phyloP scores from a whole-genome alignment of 2,888 invertebrate genomes.

The Ctena decussata region DNA sequence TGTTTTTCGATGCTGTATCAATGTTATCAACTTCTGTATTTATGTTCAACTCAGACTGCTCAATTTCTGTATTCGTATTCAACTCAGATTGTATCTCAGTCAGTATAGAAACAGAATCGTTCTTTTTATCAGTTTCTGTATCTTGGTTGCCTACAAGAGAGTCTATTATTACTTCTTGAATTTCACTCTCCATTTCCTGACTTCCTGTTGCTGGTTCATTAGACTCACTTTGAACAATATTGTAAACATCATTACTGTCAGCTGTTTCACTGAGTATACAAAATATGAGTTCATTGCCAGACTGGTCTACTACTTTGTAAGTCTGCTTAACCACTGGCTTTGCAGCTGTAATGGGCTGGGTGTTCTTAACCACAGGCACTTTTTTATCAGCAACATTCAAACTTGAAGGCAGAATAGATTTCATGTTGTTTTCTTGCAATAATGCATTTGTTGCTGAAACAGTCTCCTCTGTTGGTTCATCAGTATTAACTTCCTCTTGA shows the following conservation, averaged over 20 bases:
- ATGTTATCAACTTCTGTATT: too few relatives aligned
- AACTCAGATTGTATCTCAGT: too few relatives aligned
- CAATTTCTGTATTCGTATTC: too few relatives aligned
- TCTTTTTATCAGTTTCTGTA: not conserved
- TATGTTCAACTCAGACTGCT: too few relatives aligned
- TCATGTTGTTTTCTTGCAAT: not conserved
- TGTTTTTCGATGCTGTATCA: too few relatives aligned
- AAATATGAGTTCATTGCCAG: not conserved
- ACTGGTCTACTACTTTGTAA: not conserved
- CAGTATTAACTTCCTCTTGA: not conserved
- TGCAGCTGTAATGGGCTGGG: not conserved
- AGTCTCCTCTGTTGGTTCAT: not conserved
- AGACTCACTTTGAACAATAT: not conserved
- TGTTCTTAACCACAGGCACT: not conserved
- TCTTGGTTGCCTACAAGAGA: not conserved
- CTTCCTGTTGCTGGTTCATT: too few relatives aligned
- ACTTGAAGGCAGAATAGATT: not conserved
- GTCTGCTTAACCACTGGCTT: not conserved
- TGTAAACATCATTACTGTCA: not conserved
- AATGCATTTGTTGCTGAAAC: not conserved
- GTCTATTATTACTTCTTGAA: too few relatives aligned
- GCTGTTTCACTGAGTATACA: not conserved
- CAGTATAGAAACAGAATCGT: not conserved
- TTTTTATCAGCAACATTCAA: not conserved
- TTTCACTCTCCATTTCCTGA: too few relatives aligned